Evolutionary conservation across 2,797 vertebrate species (phyloP).

Genomic region (Danio jaintianensis): DNA sequence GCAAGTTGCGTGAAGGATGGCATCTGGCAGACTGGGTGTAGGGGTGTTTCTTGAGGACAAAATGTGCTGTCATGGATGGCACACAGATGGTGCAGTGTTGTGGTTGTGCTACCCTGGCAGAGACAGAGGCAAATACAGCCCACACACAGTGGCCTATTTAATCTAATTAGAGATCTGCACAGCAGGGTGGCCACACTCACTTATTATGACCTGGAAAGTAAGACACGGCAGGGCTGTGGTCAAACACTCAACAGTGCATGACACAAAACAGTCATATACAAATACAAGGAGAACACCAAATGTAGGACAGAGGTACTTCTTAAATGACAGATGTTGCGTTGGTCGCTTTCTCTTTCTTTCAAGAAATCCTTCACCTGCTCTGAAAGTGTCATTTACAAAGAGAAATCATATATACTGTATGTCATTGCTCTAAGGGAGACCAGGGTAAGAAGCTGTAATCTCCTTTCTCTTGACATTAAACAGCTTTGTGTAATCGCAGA

Average conservation of each 20-base stretch:
- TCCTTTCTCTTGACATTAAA: conserved; percentile 63
- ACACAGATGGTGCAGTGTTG: not conserved
- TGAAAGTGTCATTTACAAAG: conserved; percentile 8
- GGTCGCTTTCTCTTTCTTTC: not conserved
- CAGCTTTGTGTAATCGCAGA: conserved; percentile 69
- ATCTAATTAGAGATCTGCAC: conserved; percentile 73
- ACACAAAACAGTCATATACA: not conserved
- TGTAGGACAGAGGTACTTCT: not conserved
- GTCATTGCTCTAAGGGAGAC: conserved; percentile 26
- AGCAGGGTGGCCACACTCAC: conserved; percentile 64
- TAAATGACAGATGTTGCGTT: not conserved
- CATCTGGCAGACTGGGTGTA: not conserved
- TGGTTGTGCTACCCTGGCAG: conserved; percentile 8
- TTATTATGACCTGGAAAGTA: conserved; percentile 67
- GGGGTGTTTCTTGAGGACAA: not conserved
- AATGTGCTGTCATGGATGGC: not conserved
- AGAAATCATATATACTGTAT: conserved; percentile 18
- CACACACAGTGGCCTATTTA: conserved; percentile 62
- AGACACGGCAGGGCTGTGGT: conserved; percentile 26
- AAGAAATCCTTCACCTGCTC: not conserved
- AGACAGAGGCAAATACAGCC: conserved; percentile 8
- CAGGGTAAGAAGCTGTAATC: conserved; percentile 63
- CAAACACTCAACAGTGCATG: conserved; percentile 1
- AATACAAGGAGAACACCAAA: not conserved
- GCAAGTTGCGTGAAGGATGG: not conserved